A percentile compares a stretch with the other conserved stretches of the same genome.
phyloP scores from a whole-genome alignment of 1,140 invertebrate genomes.

The Oedothorax gibbosus region DNA sequence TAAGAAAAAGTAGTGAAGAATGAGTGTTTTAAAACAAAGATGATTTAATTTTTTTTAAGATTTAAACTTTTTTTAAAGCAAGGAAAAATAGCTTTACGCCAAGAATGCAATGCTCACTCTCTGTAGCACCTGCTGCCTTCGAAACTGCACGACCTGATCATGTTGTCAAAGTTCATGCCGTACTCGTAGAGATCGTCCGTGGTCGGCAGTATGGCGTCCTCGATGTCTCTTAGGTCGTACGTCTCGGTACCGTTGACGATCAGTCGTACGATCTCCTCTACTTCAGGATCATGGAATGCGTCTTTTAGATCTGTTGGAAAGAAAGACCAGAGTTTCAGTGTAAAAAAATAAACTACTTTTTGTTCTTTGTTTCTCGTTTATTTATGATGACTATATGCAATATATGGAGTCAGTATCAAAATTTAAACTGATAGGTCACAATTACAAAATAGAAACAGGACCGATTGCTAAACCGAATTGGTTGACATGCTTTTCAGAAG shows the following conservation, averaged over 20 bases:
- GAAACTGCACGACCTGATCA: slow-evolving; percentile 18
- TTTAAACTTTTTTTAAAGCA: too few relatives aligned
- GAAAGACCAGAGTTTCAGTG: neutral
- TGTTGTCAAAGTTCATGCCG: slow-evolving; percentile 5
- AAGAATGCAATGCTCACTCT: slow-evolving; percentile 15
- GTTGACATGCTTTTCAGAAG: neutral
- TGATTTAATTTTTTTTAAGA: too few relatives aligned
- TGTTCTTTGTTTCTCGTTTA: neutral
- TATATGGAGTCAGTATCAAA: neutral
- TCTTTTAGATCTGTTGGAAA: neutral
- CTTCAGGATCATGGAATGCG: neutral
- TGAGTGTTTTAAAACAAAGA: too few relatives aligned
- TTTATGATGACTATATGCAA: neutral
- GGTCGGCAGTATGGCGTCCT: slow-evolving; percentile 24
- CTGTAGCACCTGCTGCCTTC: slow-evolving; percentile 13
- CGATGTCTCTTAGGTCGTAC: slow-evolving; percentile 25
- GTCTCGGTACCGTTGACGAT: slow-evolving; percentile 1
- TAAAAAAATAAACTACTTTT: too few relatives aligned
- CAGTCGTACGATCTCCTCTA: neutral
- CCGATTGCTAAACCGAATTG: neutral
- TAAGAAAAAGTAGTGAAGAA: too few relatives aligned
- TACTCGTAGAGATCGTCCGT: slow-evolving; percentile 27
- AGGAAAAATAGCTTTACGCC: too few relatives aligned
- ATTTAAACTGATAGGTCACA: neutral
- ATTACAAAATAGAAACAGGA: neutral